Percentiles rank a stretch among this genome's conserved stretches.
These are phyloP conservation scores for Betta splendens DNA, from an alignment of 2,797 vertebrate species.

Conservation along the genomic window DNA sequence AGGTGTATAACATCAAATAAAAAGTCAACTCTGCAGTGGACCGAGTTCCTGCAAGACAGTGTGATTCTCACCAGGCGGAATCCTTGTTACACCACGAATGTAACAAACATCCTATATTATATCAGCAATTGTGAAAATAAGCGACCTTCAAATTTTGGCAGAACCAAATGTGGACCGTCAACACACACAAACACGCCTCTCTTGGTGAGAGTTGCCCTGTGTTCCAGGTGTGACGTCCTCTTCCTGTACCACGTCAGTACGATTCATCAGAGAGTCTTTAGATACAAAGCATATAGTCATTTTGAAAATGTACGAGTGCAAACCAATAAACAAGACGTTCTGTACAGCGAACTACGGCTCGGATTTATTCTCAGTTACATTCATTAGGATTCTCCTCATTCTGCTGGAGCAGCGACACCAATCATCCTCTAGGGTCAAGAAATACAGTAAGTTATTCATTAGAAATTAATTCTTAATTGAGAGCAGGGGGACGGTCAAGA, in stretches of 20 bases:
- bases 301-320: constrained; percentile 79
- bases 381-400: not conserved
- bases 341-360: constrained; percentile 52
- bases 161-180: not conserved
- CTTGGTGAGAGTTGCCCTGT: constrained; percentile 62
- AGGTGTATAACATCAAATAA: constrained; percentile 73
- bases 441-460: not conserved
- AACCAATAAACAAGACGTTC: constrained; percentile 79
- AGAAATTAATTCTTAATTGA: constrained; percentile 3
- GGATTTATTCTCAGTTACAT: constrained; percentile 31
- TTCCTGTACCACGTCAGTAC: constrained; percentile 50
- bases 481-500: not conserved
- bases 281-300: constrained; percentile 75
- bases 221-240: constrained; percentile 58
- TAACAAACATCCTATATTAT: not conserved
- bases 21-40: constrained; percentile 52
- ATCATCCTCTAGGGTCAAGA: not conserved
- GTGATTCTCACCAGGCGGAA: constrained; percentile 56
- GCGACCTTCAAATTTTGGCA: constrained; percentile 6
- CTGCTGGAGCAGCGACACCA: not conserved
- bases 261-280: constrained; percentile 75
- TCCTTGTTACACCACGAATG: constrained; percentile 4
- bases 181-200: constrained; percentile 23
- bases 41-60: constrained; percentile 58
- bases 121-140: constrained; percentile 11